phyloP scores from a whole-genome alignment of 2,113 vertebrate genomes.

The Alethe diademata region DNA sequence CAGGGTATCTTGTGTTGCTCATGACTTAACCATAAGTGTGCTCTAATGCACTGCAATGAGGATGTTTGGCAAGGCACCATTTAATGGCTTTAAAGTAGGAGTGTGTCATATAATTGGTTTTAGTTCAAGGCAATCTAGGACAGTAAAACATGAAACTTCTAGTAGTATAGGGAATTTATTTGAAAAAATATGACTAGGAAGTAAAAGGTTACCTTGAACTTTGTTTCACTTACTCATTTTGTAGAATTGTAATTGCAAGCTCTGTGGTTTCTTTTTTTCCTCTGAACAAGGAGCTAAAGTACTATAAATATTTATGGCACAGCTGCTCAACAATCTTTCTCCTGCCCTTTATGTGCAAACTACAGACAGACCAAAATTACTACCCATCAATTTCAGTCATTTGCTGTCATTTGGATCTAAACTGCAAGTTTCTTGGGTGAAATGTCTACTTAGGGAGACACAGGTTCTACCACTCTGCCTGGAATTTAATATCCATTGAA shows the following conservation, averaged over 20 bases:
- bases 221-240: conserved; percentile 53
- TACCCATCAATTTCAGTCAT: not conserved
- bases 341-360: not conserved
- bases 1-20: conserved; percentile 72
- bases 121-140: not conserved
- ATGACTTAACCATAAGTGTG: conserved; percentile 82
- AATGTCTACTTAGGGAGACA: not conserved
- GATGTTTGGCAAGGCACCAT: conserved; percentile 26
- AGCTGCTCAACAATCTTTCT: not conserved
- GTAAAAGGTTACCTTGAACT: conserved; percentile 49
- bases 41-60: conserved; percentile 69
- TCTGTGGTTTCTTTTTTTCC: not conserved
- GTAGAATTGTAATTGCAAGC: conserved; percentile 2
- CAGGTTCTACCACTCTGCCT: not conserved
- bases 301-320: conserved; percentile 10
- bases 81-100: conserved; percentile 12
- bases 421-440: not conserved
- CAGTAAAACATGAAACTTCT: conserved; percentile 31
- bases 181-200: not conserved
- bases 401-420: not conserved
- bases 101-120: not conserved
- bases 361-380: not conserved
- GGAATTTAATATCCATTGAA: not conserved
- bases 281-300: not conserved
- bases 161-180: not conserved